Evolutionary conservation across 2,888 invertebrate species (phyloP), one percentile per base, ranked within the genome.

Genomic region (Xestia sexstrigata): DNA sequence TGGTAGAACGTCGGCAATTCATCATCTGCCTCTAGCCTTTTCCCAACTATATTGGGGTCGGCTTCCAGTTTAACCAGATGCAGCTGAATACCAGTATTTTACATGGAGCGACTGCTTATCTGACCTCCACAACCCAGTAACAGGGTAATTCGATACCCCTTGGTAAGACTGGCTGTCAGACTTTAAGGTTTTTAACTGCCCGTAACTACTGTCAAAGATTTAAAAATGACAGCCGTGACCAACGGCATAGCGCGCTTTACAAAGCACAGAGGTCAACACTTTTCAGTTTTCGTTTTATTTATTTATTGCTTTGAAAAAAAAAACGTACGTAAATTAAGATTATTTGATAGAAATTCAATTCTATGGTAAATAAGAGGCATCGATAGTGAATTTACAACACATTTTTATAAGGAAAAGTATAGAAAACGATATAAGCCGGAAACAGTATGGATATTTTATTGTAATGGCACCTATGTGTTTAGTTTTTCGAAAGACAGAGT

Each of bases 371-470:
- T 9, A 8, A 15, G 47, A 68, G 35, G 49, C 47, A 9, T 39
- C 20, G 6, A 35, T 68, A 20, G 68, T 72, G 39, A 72, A 52
- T 72, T 68, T 49, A 39, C 26, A 39, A 69, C 39, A 49, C 15
- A 20, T 49, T 23, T 65, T 47, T n/a, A 17, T 20, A 30, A 42
- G 23, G 23, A 42, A 69, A 52, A 23, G 39, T 23, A 9, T 49
- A 26, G 20, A n/a, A 23, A 17, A 63, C 17, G 26, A 15, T 26
- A 2, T n/a, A 35, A 5, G 35, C 67, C 47, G 68, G 68, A 72
- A 68, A 68, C 35, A 52, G 35, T 49, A 35, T n/a, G 39, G 26
- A 26, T 68, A 68, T 72, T 68, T 68, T 23, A 65, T 42, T 65
- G 17, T 65, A 42, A 65, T 65, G 26, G 9, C 30, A 6, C 20